Percentiles rank a stretch among this genome's conserved stretches.
Conservation (phyloP, 1,140 invertebrate genomes). For the Drosophila truncata region DNA sequence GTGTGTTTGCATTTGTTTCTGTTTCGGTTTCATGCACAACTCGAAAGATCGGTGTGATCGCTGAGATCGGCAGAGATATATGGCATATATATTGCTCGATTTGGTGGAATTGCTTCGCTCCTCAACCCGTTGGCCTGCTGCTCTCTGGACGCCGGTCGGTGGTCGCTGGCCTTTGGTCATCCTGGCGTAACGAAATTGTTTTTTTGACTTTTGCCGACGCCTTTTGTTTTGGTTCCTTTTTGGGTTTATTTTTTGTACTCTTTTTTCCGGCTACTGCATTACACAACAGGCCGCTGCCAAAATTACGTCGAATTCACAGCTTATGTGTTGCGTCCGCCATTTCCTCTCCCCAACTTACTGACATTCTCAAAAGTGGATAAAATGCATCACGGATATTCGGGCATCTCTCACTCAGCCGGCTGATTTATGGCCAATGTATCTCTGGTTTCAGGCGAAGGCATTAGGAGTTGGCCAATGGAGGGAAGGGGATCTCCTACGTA, state of each 20-base stretch:
- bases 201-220: slow-evolving; percentile 62
- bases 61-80: slow-evolving; percentile 30
- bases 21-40: slow-evolving; percentile 53
- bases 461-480: slow-evolving; percentile 29
- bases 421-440: slow-evolving; percentile 50
- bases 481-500: background rate
- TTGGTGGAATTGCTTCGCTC: slow-evolving; percentile 29
- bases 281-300: slow-evolving; percentile 52
- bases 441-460: slow-evolving; percentile 40
- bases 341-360: slow-evolving; percentile 14
- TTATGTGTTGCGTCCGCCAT: slow-evolving; percentile 46
- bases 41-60: slow-evolving; percentile 30
- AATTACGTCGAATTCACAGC: slow-evolving; percentile 58
- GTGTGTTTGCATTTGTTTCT: slow-evolving; percentile 59
- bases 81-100: slow-evolving; percentile 22
- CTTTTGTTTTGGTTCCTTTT: background rate
- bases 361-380: slow-evolving; percentile 60
- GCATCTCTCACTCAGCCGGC: slow-evolving; percentile 36
- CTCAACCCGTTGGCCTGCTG: slow-evolving; percentile 36
- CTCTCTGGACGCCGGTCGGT: background rate
- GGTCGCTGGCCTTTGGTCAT: slow-evolving; percentile 60
- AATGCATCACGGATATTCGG: slow-evolving; percentile 24
- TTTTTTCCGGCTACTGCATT: slow-evolving; percentile 51
- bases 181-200: slow-evolving; percentile 54
- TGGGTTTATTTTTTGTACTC: slow-evolving; percentile 2